Evolutionary conservation across 2,888 invertebrate species (phyloP), one percentile per base, ranked within the genome.

Genomic region (Leptinotarsa juncta): DNA sequence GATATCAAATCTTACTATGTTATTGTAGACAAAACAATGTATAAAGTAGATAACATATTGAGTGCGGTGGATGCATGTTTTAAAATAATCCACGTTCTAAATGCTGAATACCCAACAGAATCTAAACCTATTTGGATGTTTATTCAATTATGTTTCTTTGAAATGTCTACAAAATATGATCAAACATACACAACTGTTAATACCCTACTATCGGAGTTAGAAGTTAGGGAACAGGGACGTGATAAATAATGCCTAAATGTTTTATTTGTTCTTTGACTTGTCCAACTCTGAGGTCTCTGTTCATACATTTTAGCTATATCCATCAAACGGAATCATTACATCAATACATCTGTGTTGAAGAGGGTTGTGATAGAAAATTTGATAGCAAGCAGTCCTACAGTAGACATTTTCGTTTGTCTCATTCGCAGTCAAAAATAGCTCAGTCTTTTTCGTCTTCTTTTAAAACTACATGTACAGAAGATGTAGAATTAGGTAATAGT

Each of bases 21-120:
- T 23, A 18, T 50, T 70, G 70, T 62, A 70, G 62, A 70, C 70
- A 62, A 70, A 62, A 20, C 42, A 49, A 62, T 70, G 60, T 70
- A 70, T 42, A 62, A 70, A 20, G 60, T 57, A 60, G 62, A 42
- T 49, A 70, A 60, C 42, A 62, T 70, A 14, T 60, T 72, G 55
- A 67, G 51, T 4, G 67, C 72, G 14, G 67, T 72, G 15, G 72
- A 72, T 49, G 48, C 57, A 57, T 67, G 67, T 67, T 72, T 72
- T 57, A 67, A 72, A 67, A 67, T 66, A 32, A 67, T 72, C 51
- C 72, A 67, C 60, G 60, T 67, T 48, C 60, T 72, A 26, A 72
- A 72, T 57, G 67, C 67, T 55, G 66, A 66, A 72, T 72, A 67
- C 51, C 72, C 67, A 32, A 23, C 53, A 57, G 72, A 72, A 72